These are phyloP conservation scores for Petrocephalus microphthalmus DNA, from an alignment of 2,113 vertebrate genomes.

Conservation along the genomic window DNA sequence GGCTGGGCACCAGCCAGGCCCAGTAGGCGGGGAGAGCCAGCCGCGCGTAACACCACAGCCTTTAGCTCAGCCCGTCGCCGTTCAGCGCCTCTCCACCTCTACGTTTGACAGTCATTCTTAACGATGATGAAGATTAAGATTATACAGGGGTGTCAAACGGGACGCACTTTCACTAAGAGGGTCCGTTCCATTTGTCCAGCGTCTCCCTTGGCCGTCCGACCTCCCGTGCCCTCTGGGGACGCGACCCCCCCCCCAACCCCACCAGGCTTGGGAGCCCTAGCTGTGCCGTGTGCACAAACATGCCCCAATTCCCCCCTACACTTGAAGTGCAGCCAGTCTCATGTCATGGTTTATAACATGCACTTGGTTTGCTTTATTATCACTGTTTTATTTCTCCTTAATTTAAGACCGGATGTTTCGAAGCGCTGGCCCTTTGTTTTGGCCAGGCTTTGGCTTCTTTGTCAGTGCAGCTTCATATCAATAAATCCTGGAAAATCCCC, in stretches of 20 bases:
- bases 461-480: constrained; percentile 21
- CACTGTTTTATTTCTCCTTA: neutral
- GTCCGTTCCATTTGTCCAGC: neutral
- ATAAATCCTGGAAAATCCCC: constrained; percentile 21
- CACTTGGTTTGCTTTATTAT: neutral
- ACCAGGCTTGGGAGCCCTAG: neutral
- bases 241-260: neutral
- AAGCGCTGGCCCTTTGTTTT: constrained; percentile 1
- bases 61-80: constrained; percentile 24
- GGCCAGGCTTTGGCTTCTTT: constrained; percentile 17
- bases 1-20: constrained; percentile 80
- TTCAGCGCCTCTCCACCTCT: constrained; percentile 45
- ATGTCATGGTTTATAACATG: neutral
- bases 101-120: too few relatives aligned
- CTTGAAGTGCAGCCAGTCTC: neutral
- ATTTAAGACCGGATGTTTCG: neutral
- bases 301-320: neutral
- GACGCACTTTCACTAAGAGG: neutral
- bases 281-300: neutral
- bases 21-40: constrained; percentile 49
- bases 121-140: neutral
- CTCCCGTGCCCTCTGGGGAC: neutral
- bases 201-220: neutral
- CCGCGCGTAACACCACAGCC: constrained; percentile 60
- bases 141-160: neutral